Base-by-base conservation (phyloP, 2,797 vertebrate species). In the Podarcis lilfordi region DNA sequence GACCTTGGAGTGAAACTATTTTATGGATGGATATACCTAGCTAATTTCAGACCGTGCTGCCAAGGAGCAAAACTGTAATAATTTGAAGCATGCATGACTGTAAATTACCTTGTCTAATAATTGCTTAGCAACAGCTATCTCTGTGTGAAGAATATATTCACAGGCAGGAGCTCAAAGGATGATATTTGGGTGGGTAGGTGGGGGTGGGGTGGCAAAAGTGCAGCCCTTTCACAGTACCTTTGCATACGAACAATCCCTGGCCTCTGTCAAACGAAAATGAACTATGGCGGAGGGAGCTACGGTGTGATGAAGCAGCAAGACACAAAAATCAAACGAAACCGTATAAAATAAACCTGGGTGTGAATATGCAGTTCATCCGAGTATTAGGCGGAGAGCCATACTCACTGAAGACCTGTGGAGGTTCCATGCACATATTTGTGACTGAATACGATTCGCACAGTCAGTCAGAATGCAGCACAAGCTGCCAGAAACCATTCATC, bases 401-500 rank as follows among this genome's bases (percentile, higher is more conserved):
- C 13, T 55, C 2, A 84, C 75, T 6, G 19, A 82, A 89, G 93
- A 91, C 81, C 91, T 59, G 25, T 2, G 3, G 88, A 94, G 94
- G 92, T 68, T 93, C 85, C 17, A 74, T 35, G 86, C 84, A 32
- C 91, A 74, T 94, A 93, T 95, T 94, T 95, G 87, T 91, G 92
- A 95, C 92, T 91, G 95, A 93, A 94, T 72, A 92, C 94, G 88
- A 86, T 94, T 96, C 95, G 93, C 92, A 92, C 92, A 96, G 93
- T 91, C 95, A 93, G 92, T 95, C 95, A 93, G 95, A 96, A 94
- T 66, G 87, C 89, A 95, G 95, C 91, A 71, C 82, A 84, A 93
- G 59, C 90, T 98, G 98, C 98, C 98, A 98, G 97, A 96, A 97
- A 96, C 97, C 97, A 97, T 98, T 98, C 98, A 97, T 98, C 98